Percentiles rank a stretch among this genome's conserved stretches.
These are phyloP conservation scores for Callipepla californica DNA, from an alignment of 2,113 vertebrate species.

Conservation along the genomic window DNA sequence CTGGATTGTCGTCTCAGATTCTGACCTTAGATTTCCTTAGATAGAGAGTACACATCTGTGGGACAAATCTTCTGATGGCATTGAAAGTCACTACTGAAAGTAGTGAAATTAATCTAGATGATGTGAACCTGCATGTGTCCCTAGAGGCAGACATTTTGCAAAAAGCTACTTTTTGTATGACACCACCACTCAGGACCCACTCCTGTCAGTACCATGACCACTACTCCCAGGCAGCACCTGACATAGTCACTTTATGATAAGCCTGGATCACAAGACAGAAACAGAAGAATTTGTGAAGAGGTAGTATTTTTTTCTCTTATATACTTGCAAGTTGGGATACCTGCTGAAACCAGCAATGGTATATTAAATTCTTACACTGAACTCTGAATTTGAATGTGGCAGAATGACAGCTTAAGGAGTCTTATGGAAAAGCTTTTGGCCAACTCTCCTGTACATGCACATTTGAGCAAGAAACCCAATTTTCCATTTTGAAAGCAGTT, in stretches of 20 bases:
- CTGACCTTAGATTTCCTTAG: neutral
- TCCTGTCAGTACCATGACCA: no score
- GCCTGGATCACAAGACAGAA: neutral
- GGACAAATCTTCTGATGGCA: neutral
- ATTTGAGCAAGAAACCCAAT: neutral
- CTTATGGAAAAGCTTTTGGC: neutral
- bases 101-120: neutral
- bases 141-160: neutral
- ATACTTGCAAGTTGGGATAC: neutral
- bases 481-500: neutral
- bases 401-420: neutral
- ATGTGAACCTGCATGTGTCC: accelerated
- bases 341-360: neutral
- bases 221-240: no score
- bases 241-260: no score
- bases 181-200: no score
- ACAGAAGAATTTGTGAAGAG: neutral
- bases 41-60: neutral
- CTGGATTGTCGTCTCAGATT: neutral
- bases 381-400: neutral
- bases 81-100: neutral
- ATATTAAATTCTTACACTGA: neutral
- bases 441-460: neutral
- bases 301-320: neutral
- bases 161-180: neutral